Percentiles rank a stretch among this genome's conserved stretches.
These are phyloP conservation scores for Glossophaga mutica DNA, from an alignment of 2,797 vertebrate genomes.

Conservation along the genomic window DNA sequence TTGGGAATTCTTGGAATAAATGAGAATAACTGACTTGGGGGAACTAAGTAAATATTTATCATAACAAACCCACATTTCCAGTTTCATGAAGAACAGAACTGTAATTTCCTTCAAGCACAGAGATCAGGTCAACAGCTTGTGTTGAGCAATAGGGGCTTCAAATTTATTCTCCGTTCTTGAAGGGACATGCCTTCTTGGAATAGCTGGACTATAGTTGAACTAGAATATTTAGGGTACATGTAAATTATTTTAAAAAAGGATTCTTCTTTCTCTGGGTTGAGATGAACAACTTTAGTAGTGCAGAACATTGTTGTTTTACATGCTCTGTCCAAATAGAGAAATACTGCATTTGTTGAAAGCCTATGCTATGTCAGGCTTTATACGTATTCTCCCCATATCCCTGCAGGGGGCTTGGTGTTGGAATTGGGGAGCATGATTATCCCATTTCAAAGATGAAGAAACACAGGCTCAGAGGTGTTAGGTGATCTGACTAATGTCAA, in stretches of 20 bases:
- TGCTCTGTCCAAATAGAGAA: not conserved
- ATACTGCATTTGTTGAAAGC: not conserved
- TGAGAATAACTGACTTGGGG: slow-evolving; percentile 56
- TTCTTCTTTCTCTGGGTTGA: not conserved
- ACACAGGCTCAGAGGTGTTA: not conserved
- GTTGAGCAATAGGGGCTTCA: not conserved
- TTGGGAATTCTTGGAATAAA: slow-evolving; percentile 63
- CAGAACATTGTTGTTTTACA: not conserved
- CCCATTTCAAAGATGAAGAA: not conserved
- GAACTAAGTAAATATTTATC: slow-evolving; percentile 22
- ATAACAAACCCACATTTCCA: slow-evolving; percentile 48
- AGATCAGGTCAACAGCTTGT: not conserved
- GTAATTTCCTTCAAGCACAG: not conserved
- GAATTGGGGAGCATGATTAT: not conserved
- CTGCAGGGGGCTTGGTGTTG: not conserved
- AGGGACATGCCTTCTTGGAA: not conserved
- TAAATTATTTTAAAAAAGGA: not conserved
- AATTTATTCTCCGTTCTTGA: not conserved
- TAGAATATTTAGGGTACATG: not conserved
- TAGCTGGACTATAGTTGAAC: not conserved
- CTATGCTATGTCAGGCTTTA: not conserved
- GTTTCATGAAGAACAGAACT: slow-evolving; percentile 44
- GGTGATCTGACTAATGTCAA: not conserved
- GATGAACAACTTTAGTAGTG: not conserved
- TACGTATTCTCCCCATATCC: not conserved